These are phyloP conservation scores for Euproctis similis DNA, from an alignment of 2,888 invertebrate genomes.

Conservation along the genomic window DNA sequence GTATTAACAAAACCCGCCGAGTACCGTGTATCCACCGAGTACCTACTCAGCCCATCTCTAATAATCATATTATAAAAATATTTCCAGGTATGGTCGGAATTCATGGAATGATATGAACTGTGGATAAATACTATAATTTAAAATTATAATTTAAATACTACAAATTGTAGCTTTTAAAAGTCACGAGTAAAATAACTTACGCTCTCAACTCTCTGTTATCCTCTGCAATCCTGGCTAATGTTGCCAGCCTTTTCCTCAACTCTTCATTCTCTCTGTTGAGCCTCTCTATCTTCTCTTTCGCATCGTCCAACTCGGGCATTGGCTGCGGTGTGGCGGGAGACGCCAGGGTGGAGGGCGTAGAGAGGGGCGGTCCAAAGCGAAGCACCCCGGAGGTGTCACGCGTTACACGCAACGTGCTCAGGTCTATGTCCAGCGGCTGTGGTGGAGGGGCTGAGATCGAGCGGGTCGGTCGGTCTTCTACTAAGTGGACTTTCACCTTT, in stretches of 20 bases:
- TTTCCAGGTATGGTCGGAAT: too few species aligned
- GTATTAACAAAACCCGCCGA: too few species aligned
- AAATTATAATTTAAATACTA: not conserved
- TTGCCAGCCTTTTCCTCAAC: constrained; percentile 58
- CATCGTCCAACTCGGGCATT: constrained; percentile 61
- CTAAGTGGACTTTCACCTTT: constrained; percentile 83
- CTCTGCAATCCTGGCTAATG: constrained; percentile 69
- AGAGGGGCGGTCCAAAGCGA: constrained; percentile 78
- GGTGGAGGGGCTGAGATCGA: constrained; percentile 87
- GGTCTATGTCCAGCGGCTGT: constrained; percentile 84
- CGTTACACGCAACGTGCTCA: constrained; percentile 81
- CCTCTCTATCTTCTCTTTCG: constrained; percentile 51
- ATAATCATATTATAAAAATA: too few species aligned
- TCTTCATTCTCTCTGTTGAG: constrained; percentile 68
- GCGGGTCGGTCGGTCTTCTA: constrained; percentile 88
- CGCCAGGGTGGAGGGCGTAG: constrained; percentile 36
- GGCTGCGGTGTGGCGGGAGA: constrained; percentile 46
- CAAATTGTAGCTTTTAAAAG: not conserved
- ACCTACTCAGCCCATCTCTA: too few species aligned
- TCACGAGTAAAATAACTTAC: constrained; percentile 51
- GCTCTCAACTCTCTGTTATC: constrained; percentile 70
- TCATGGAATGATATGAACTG: too few species aligned
- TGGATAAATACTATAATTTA: too few species aligned
- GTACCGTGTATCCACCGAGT: too few species aligned
- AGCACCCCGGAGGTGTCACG: constrained; percentile 85